Evolutionary conservation across 2,888 invertebrate species (phyloP), one percentile per base, ranked within the genome.

Genomic region (Sphecodes monilicornis): DNA sequence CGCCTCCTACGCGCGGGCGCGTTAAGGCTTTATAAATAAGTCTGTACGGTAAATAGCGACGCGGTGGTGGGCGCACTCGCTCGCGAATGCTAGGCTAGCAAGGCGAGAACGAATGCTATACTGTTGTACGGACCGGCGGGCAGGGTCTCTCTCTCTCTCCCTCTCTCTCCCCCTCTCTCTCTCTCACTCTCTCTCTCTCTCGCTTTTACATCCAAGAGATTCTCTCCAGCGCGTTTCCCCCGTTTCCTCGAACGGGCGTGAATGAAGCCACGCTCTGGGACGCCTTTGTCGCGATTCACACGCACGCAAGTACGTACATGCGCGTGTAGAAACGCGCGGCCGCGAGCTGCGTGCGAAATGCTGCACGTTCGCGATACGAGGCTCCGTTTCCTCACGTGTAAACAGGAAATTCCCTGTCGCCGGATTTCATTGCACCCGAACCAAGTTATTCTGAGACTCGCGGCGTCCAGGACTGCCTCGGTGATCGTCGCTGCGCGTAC

Each of bases 21-120:
- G 43, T 76, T 60, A 43, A 69, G 50, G 43, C 77, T 84, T 82
- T 86, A 86, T 85, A 88, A 88, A 88, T 88, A 87, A 85, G 66
- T 77, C 75, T 43, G 64, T 32, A 29, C 60, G 81, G 64, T 78
- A 74, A 86, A 78, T 75, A 77, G 76, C 77, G 80, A 66, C 76
- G 72, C 77, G 77, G 76, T 16, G 64, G 64, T 26, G 57, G 26
- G 57, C 57, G 57, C n/a, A 57, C 26, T n/a, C n/a, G 32, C 64
- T 29, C 29, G 64, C 64, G 64, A 32, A 64, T 29, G 64, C 57
- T 57, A 26, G 57, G 57, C 26, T 57, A 26, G 57, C 50, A 57
- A 57, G 26, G 13, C 57, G 11, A 26, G 57, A 57, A 57, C 26
- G 50, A 50, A 50, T 50, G 50, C 50, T 50, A 10, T 50, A 3